Base-by-base conservation (phyloP, 2,113 vertebrate genomes). In the Picathartes gymnocephalus region DNA sequence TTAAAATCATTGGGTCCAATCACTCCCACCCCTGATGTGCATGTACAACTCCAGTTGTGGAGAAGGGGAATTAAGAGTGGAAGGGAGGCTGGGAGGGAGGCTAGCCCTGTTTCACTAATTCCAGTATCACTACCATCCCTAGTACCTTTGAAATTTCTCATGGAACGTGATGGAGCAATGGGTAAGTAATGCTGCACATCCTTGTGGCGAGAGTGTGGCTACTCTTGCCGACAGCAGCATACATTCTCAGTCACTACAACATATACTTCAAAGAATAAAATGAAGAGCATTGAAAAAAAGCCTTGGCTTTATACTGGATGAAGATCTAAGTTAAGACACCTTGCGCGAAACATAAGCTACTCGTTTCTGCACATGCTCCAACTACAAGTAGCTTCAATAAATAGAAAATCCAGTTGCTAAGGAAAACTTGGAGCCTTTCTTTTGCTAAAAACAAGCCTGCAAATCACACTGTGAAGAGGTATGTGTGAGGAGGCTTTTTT, bases 241-340 rank as follows among this genome's bases (percentile, higher is more conserved):
- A 97, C 73, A 95, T 97, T 98, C 96, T 92, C 81, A 91, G 97
- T 96, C 93, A 95, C 96, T 96, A 96, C 86, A 91, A 90, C 70
- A 81, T 85, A 91, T 39, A 92, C 95, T 97, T 97, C 90, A 94
- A 97, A 96, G 57, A 96, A 89, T 76, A 97, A 97, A 94, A 96
- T 74, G 93, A 94, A 94, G 53, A 96, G 87, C 66, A 19, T 81
- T 73, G 93, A 88, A 76, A 91, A 94, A 83, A 72, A 96, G 90
- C 88, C 74, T 90, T 86, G 79, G 78, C 86, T 93, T 95, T 96
- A 95, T 96, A 97, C 51, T 77, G 91, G 94, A 95, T 86, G 79
- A 96, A 95, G 94, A 96, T 83, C 62, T 95, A 95, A 91, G 94
- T 95, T 87, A 97, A 96, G 96, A 90, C 81, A 91, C 74, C 84